Conservation (phyloP, 2,113 vertebrate genomes). For the Bagarius yarrelli region DNA sequence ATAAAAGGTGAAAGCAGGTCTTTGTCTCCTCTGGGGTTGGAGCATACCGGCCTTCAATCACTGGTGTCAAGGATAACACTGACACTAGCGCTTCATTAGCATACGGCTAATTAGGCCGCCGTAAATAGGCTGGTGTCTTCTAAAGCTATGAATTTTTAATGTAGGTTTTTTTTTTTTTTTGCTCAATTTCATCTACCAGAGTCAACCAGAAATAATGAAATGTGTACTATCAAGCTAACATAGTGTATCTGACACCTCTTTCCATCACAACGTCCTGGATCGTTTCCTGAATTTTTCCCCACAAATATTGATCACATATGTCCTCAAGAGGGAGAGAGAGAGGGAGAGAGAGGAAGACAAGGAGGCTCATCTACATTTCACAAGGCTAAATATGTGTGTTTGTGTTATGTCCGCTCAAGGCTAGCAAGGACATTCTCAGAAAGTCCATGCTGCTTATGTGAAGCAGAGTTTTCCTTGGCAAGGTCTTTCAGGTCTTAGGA, state of each 20-base stretch:
- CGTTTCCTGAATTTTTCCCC: neutral
- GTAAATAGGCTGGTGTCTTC: conserved; percentile 61
- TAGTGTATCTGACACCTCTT: neutral
- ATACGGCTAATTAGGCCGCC: conserved; percentile 74
- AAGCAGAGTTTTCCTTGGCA: conserved; percentile 53
- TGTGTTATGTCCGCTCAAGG: conserved; percentile 46
- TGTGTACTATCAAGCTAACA: neutral
- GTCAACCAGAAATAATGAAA: conserved; percentile 27
- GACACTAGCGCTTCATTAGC: conserved; percentile 68
- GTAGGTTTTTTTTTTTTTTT: conserved; percentile 40
- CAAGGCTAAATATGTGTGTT: conserved; percentile 34
- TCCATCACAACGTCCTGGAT: neutral
- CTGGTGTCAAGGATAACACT: conserved; percentile 64
- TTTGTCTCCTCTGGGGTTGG: conserved; percentile 55
- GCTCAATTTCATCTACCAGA: conserved; percentile 19
- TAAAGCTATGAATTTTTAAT: conserved; percentile 45
- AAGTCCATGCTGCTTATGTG: conserved; percentile 41
- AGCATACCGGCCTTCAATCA: conserved; percentile 64
- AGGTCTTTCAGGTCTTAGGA: conserved; percentile 32
- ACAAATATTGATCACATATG: conserved; percentile 30
- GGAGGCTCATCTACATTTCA: conserved; percentile 14
- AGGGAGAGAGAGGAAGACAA: neutral
- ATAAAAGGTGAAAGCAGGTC: conserved; percentile 51
- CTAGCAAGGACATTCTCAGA: conserved; percentile 40
- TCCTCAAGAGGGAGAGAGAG: neutral